phyloP scores from a whole-genome alignment of 2,888 invertebrate species.

The Antheraea assamensis region DNA sequence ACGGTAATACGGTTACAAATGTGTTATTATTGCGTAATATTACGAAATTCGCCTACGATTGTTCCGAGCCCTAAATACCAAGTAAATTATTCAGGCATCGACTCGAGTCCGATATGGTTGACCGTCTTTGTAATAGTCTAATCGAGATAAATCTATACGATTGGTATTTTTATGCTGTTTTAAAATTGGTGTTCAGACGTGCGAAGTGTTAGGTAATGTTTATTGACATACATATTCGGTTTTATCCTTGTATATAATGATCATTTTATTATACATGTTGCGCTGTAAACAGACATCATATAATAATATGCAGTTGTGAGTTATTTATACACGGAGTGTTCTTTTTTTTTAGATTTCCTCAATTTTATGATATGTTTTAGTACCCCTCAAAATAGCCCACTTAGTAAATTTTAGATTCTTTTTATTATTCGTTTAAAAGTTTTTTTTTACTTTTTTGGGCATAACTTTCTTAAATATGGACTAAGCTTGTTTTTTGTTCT shows the following conservation, averaged over 20 bases:
- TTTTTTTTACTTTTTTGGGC: too few relatives aligned
- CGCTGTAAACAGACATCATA: neutral
- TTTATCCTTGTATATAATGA: neutral
- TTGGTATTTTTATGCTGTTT: neutral
- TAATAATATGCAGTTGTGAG: too few relatives aligned
- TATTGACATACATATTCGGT: neutral
- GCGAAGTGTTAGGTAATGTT: neutral
- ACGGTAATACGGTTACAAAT: conserved; percentile 13
- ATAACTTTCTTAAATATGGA: too few relatives aligned
- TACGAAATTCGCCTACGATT: conserved; percentile 24
- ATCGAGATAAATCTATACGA: neutral
- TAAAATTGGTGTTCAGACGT: neutral
- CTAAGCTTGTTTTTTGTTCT: too few relatives aligned
- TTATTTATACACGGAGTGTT: too few relatives aligned
- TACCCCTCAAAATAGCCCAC: too few relatives aligned
- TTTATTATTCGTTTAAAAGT: too few relatives aligned
- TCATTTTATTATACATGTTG: neutral
- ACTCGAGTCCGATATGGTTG: neutral
- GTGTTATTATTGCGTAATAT: conserved; percentile 17
- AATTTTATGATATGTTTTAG: too few relatives aligned
- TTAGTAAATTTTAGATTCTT: too few relatives aligned
- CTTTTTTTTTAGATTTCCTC: too few relatives aligned
- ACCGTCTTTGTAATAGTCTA: neutral
- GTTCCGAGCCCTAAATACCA: conserved; percentile 2
- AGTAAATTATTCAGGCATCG: conserved; percentile 9